Conservation (phyloP, 2,888 invertebrate genomes). For the Panzeria rudis region DNA sequence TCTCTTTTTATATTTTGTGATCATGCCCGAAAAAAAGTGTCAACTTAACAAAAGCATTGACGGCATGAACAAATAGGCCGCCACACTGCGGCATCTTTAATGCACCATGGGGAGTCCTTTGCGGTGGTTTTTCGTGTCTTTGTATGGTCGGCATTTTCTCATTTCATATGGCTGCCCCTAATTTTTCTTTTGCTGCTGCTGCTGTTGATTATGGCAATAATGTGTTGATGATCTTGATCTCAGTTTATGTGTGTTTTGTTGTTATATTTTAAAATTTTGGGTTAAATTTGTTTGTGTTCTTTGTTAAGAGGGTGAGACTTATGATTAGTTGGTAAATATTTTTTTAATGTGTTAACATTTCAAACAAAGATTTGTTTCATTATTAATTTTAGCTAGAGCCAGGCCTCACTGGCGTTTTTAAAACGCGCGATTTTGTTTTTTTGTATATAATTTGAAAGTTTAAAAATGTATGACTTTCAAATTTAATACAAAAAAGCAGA, state of each 20-base stretch:
- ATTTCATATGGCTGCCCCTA: slow-evolving; percentile 47
- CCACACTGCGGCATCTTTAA: slow-evolving; percentile 82
- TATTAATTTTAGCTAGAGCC: neutral
- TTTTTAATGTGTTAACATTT: slow-evolving; percentile 78
- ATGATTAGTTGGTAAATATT: slow-evolving; percentile 80
- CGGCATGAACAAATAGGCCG: slow-evolving; percentile 81
- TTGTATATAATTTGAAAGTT: too few relatives aligned
- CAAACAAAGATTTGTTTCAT: neutral
- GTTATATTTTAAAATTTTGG: slow-evolving; percentile 32
- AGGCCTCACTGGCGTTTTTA: too few relatives aligned
- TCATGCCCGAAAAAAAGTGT: slow-evolving; percentile 83
- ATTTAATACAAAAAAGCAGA: too few relatives aligned
- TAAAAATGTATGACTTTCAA: too few relatives aligned
- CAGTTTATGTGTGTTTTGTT: slow-evolving; percentile 58
- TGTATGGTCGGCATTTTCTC: slow-evolving; percentile 75
- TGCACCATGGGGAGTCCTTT: slow-evolving; percentile 82
- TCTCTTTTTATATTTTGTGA: slow-evolving; percentile 72
- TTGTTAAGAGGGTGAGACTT: slow-evolving; percentile 35
- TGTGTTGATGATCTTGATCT: slow-evolving; percentile 52
- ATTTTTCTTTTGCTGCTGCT: slow-evolving; percentile 42
- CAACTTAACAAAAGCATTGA: slow-evolving; percentile 84
- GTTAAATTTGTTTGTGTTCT: slow-evolving; percentile 11
- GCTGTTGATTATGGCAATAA: slow-evolving; percentile 32
- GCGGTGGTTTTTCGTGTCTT: slow-evolving; percentile 80
- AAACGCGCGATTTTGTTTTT: too few relatives aligned